Conservation (phyloP, 1,140 invertebrate species). For the Meloidogyne exigua region DNA sequence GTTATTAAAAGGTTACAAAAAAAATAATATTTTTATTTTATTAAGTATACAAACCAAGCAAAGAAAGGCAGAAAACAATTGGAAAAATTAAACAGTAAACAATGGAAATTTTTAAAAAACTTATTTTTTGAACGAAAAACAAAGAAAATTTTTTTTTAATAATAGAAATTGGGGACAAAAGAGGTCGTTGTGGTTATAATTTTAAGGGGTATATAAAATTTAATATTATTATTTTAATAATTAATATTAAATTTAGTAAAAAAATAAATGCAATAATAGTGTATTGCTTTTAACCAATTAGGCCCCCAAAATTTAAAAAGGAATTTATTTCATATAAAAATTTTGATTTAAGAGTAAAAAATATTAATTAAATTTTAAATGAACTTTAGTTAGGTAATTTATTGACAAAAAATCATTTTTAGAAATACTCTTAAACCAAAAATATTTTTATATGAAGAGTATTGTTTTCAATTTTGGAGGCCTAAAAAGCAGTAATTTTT, state of each 20-base stretch:
- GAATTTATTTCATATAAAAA: neutral
- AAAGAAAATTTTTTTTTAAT: neutral
- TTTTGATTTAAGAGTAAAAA: neutral
- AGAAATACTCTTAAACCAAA: neutral
- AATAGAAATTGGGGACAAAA: neutral
- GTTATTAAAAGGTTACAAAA: too few relatives aligned
- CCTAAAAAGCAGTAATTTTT: neutral
- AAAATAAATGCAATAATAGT: neutral
- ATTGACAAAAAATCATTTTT: too few relatives aligned
- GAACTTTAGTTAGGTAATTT: neutral
- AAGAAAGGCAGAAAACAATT: neutral
- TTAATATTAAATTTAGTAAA: neutral
- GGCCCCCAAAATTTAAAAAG: neutral
- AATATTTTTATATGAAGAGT: constrained; percentile 1
- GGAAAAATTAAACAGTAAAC: neutral
- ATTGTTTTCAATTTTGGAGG: constrained; percentile 5
- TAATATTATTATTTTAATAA: neutral
- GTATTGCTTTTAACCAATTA: constrained; percentile 1
- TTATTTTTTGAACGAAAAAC: neutral
- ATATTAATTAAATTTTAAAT: too few relatives aligned
- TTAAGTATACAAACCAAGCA: neutral
- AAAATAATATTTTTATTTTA: too few relatives aligned
- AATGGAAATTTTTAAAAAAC: neutral
- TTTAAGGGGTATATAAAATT: neutral
- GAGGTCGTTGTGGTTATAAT: constrained; percentile 4